Conservation (phyloP, 2,113 vertebrate species). For the Apaloderma vittatum region DNA sequence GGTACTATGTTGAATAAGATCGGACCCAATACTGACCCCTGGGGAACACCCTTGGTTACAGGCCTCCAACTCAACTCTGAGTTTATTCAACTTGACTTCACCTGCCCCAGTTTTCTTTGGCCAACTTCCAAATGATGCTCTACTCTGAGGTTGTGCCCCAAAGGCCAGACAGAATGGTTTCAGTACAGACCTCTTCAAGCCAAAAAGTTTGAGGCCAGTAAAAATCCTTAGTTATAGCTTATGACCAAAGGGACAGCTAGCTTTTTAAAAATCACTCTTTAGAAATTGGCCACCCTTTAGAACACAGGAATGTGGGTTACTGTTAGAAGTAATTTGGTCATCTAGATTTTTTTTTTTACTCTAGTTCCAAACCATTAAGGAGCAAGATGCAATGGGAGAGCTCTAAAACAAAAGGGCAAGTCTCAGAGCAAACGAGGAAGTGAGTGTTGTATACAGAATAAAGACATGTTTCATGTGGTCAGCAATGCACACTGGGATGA, state of each 20-base stretch:
- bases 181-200: background rate
- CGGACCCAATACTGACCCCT: too few species aligned
- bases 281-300: background rate
- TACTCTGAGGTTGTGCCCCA: background rate
- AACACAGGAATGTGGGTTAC: background rate
- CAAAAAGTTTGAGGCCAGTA: background rate
- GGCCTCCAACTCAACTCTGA: too few species aligned
- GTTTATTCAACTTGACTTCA: background rate
- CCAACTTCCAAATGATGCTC: background rate
- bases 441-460: background rate
- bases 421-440: background rate
- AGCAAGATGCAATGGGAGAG: background rate
- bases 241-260: background rate
- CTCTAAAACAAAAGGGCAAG: background rate
- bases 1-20: too few species aligned
- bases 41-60: too few species aligned
- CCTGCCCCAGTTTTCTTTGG: background rate
- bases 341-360: background rate
- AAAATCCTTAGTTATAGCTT: background rate
- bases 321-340: background rate
- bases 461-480: rapidly evolving
- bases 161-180: background rate
- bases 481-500: background rate
- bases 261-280: background rate
- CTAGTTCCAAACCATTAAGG: background rate